Evolutionary conservation across 2,888 invertebrate genomes (phyloP).

Genomic region (Andrena haemorrhoa): DNA sequence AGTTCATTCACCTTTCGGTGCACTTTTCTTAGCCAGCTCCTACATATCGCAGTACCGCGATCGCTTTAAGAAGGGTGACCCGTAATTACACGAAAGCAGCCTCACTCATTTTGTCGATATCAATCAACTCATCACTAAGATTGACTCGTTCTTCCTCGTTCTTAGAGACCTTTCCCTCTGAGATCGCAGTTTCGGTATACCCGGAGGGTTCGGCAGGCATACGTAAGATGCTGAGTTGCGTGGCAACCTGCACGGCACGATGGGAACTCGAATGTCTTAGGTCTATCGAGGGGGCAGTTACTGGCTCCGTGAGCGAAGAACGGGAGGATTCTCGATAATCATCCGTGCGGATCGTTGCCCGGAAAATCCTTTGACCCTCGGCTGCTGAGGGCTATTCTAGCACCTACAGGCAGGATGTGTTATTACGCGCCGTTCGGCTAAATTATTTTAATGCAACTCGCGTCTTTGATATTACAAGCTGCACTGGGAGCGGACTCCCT

Average conservation of each 20-base stretch:
- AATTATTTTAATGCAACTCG: slow-evolving; percentile 52
- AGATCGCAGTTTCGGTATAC: slow-evolving; percentile 2
- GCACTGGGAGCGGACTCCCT: background rate
- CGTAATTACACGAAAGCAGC: background rate
- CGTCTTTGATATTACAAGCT: slow-evolving; percentile 38
- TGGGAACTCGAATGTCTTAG: slow-evolving; percentile 55
- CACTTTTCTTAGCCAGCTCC: background rate
- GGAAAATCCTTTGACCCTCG: slow-evolving; percentile 73
- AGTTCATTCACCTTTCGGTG: background rate
- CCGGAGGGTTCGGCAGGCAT: background rate
- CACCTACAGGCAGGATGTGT: slow-evolving; percentile 32
- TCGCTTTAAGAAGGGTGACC: background rate
- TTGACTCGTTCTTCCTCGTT: background rate
- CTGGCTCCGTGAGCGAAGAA: slow-evolving; percentile 47
- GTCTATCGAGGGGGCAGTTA: slow-evolving; percentile 46
- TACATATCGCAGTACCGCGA: background rate
- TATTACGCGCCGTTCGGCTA: slow-evolving; percentile 43
- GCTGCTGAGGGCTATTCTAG: slow-evolving; percentile 44
- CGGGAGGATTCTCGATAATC: slow-evolving; percentile 69
- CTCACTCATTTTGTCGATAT: background rate
- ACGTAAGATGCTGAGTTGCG: slow-evolving; percentile 21
- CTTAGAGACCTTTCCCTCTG: slow-evolving; percentile 2
- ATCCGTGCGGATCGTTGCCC: slow-evolving; percentile 69
- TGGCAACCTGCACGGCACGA: slow-evolving; percentile 26
- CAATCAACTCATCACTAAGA: background rate